These are phyloP conservation scores for Vespertilio murinus DNA, from an alignment of 2,797 vertebrate species.

Conservation along the genomic window DNA sequence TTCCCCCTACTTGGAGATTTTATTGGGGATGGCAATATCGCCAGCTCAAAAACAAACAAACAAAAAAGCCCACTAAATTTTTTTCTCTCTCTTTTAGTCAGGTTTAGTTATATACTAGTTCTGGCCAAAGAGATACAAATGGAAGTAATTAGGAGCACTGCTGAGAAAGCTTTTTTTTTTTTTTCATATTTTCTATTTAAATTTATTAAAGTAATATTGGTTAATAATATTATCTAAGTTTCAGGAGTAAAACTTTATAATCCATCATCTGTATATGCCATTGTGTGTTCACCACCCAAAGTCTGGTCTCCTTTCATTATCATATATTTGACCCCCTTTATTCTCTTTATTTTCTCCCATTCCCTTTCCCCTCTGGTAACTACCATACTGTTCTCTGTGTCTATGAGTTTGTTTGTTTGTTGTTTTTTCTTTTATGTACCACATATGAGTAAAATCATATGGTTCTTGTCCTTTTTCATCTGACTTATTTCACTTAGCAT, in stretches of 20 bases:
- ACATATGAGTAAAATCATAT: neutral
- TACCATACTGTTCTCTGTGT: neutral
- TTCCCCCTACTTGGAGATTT: neutral
- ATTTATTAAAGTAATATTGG: neutral
- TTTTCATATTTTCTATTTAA: neutral
- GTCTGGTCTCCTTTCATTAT: neutral
- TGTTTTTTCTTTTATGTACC: neutral
- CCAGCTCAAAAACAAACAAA: neutral
- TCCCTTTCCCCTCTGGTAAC: neutral
- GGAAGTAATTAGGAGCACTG: neutral
- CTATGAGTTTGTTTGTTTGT: neutral
- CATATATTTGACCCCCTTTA: neutral
- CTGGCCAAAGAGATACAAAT: neutral
- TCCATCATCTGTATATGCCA: neutral
- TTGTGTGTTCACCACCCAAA: neutral
- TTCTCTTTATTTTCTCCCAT: neutral
- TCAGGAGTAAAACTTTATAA: neutral
- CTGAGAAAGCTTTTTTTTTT: neutral
- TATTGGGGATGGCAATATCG: neutral
- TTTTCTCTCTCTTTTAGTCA: neutral
- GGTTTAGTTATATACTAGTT: neutral
- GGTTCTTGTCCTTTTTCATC: neutral
- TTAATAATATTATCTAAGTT: neutral
- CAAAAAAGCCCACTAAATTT: neutral
- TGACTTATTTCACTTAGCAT: neutral